Conservation (phyloP, 1,140 invertebrate species). For the Cotesia glomerata region DNA sequence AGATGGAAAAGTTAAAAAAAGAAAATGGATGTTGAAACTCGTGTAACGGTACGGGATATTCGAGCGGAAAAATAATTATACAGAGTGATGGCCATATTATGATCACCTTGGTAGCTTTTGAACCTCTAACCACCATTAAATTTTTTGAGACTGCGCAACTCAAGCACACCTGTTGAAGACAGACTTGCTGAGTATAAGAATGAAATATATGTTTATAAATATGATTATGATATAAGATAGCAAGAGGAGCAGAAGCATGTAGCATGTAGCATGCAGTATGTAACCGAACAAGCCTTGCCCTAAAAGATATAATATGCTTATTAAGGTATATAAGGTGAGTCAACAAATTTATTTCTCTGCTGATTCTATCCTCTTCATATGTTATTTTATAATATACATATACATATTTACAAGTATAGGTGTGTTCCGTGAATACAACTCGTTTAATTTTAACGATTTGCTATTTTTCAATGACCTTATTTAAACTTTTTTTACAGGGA, state of each 20-base stretch:
- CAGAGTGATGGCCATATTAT: not conserved
- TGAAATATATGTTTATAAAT: constrained; percentile 39
- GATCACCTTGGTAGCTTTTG: not conserved
- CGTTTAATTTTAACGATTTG: too few species aligned
- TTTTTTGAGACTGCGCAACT: not conserved
- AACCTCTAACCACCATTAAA: not conserved
- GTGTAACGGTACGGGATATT: constrained; percentile 34
- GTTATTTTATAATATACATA: not conserved
- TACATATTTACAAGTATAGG: constrained; percentile 37
- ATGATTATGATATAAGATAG: constrained; percentile 44
- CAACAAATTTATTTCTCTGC: not conserved
- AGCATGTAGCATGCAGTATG: too few species aligned
- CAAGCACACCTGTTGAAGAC: constrained; percentile 50
- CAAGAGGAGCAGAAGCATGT: not conserved
- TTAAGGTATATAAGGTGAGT: constrained; percentile 9
- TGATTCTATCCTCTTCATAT: not conserved
- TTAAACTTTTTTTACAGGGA: too few species aligned
- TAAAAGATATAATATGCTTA: not conserved
- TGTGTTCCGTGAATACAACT: too few species aligned
- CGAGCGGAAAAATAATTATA: too few species aligned
- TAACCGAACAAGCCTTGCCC: not conserved
- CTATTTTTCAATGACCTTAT: too few species aligned
- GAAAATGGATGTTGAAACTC: too few species aligned
- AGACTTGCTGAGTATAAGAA: constrained; percentile 36
- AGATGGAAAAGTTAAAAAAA: too few species aligned